Evolutionary conservation across 2,113 vertebrate species (phyloP), one percentile per base, ranked within the genome.

Genomic region (Mola mola): DNA sequence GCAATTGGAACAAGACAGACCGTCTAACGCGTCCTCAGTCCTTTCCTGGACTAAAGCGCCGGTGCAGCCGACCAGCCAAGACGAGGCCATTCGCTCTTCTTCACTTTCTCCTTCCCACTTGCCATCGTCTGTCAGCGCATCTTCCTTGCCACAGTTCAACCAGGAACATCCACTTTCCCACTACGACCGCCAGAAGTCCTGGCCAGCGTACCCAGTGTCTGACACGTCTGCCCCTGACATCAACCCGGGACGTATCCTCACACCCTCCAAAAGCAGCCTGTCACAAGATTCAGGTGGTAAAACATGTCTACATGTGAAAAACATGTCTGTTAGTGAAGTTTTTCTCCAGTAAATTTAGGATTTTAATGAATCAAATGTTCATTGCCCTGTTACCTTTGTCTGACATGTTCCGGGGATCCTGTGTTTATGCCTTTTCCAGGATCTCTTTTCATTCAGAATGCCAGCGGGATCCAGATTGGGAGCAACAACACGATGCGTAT

Each of bases 381-480:
- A 13, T 15, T 4, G 11, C 34, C 38, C 9, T 59, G 41, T 42
- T 29, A 25, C 29, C n/a, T 6, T n/a, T 29, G 19, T 51, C 36
- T 43, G 17, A 10, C 2, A 31, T 21, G n/a, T 24, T 2, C 6
- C 17, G 4, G 10, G 42, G 24, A 43, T 46, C 2, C 36, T 37
- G 0, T 70, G 43, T 66, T 3, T 33, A 55, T 61, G 25, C 31
- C 56, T 22, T 4, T 51, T 62, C 7, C 43, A 86, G 84, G 50
- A 12, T 62, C 76, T 19, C 44, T 92, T 10, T 69, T 22, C 75
- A 92, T 93, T 75, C 55, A 65, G 0, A 85, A 90, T 34, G 88
- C 91, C 62, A 89, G 82, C 2, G 88, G 84, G 21, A 86, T 93
- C 75, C 92, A 93, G 61, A 92, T 93, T 6, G 92, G 92, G n/a